A percentile compares a stretch with the other conserved stretches of the same genome.
Evolutionary conservation across 2,113 vertebrate species (phyloP).

Genomic region (Perca fluviatilis): DNA sequence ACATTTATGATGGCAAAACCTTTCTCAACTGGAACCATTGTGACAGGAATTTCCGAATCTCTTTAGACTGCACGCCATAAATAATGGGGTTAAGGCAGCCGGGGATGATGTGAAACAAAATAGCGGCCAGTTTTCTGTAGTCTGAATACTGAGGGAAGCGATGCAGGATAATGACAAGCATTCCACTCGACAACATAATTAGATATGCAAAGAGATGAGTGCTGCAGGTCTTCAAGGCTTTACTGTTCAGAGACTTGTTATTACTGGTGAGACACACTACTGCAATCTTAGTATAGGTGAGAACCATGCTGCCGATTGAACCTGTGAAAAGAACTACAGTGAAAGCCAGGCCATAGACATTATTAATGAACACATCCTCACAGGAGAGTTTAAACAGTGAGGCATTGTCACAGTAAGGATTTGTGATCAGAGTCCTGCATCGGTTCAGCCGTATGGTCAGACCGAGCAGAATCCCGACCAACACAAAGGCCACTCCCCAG

Average conservation of each 20-base stretch:
- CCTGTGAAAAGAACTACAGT: no score
- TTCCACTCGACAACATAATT: constrained; percentile 43
- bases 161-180: constrained; percentile 52
- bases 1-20: neutral
- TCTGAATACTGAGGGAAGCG: constrained; percentile 63
- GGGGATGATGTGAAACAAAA: constrained; percentile 71
- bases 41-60: constrained; percentile 44
- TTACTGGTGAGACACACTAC: constrained; percentile 67
- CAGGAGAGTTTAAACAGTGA: constrained; percentile 80
- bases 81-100: constrained; percentile 70
- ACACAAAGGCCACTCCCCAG: constrained; percentile 65
- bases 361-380: constrained; percentile 68
- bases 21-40: neutral
- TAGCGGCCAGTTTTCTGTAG: constrained; percentile 58
- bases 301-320: no score
- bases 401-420: constrained; percentile 75
- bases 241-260: constrained; percentile 76
- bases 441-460: constrained; percentile 69
- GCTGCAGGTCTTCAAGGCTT: constrained; percentile 78
- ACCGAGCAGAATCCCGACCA: constrained; percentile 68
- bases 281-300: constrained; percentile 68
- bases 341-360: constrained; percentile 43
- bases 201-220: constrained; percentile 72
- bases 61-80: constrained; percentile 69
- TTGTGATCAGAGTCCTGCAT: constrained; percentile 67